These are phyloP conservation scores for Amblyornis subalaris DNA, from an alignment of 2,113 vertebrate species.

Conservation along the genomic window DNA sequence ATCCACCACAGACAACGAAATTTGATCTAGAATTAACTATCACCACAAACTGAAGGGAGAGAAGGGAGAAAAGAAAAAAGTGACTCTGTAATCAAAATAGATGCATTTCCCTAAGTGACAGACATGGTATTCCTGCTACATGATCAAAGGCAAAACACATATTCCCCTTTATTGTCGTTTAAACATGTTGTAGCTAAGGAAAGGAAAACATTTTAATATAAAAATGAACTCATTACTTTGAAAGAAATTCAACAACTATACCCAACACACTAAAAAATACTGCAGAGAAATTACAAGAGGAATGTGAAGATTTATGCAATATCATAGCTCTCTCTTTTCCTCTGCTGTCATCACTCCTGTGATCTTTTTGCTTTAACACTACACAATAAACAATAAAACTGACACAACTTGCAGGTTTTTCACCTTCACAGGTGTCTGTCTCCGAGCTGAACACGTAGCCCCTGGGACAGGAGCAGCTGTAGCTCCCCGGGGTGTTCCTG, in stretches of 20 bases:
- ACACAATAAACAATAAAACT: background rate
- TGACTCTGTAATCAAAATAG: background rate
- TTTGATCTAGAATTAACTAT: background rate
- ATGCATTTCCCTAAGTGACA: background rate
- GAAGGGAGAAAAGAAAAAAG: background rate
- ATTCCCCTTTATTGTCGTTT: background rate
- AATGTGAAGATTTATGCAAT: background rate
- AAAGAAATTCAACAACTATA: background rate
- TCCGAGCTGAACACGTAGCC: slow-evolving; percentile 73
- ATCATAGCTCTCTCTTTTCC: background rate
- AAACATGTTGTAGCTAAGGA: background rate
- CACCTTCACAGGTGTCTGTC: slow-evolving; percentile 78
- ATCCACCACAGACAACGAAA: background rate
- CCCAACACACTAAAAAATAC: background rate
- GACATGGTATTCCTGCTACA: background rate
- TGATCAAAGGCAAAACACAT: background rate
- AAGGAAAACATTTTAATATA: background rate
- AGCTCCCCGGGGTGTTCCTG: slow-evolving; percentile 74
- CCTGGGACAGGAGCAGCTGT: slow-evolving; percentile 76
- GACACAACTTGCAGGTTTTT: background rate
- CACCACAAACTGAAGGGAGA: accelerated
- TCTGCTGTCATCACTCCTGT: background rate
- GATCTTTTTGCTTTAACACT: accelerated
- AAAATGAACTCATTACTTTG: background rate
- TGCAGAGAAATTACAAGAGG: background rate